Evolutionary conservation across 2,888 invertebrate genomes (phyloP).

Genomic region (Noctua fimbriata): DNA sequence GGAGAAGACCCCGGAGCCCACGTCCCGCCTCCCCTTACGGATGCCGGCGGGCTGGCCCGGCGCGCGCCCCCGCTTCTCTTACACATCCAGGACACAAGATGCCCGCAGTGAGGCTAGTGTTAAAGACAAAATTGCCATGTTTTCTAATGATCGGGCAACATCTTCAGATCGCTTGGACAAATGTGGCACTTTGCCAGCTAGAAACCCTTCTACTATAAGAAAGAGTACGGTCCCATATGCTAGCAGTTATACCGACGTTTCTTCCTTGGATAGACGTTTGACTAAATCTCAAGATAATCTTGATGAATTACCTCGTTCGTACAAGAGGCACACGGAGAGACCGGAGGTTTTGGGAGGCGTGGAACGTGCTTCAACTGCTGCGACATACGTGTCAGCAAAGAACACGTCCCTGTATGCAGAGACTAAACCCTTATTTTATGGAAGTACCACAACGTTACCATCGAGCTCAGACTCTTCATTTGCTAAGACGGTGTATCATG

Average conservation of each 20-base stretch:
- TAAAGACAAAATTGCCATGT: conserved; percentile 96
- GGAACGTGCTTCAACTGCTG: conserved; percentile 77
- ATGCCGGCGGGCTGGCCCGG: conserved; percentile 78
- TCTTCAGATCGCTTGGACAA: conserved; percentile 85
- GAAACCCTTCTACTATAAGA: conserved; percentile 76
- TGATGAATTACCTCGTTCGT: conserved; percentile 86
- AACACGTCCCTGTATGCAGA: conserved; percentile 72
- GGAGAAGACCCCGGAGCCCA: conserved; percentile 88
- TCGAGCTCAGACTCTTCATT: conserved; percentile 77
- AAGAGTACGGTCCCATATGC: conserved; percentile 78
- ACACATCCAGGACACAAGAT: conserved; percentile 92
- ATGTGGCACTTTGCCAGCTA: conserved; percentile 83
- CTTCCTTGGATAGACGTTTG: conserved; percentile 85
- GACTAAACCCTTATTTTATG: conserved; percentile 86
- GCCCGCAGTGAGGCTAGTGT: conserved; percentile 95
- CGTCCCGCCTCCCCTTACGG: conserved; percentile 82
- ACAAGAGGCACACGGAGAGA: conserved; percentile 82
- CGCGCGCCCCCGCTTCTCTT: conserved; percentile 82
- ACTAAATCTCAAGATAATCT: conserved; percentile 89
- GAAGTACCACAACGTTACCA: conserved; percentile 85
- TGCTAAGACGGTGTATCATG: conserved; percentile 81
- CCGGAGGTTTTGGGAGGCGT: conserved; percentile 89
- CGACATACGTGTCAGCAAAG: conserved; percentile 72
- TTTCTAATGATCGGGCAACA: conserved; percentile 90
- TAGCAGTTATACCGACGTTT: conserved; percentile 80